Evolutionary conservation across 2,113 vertebrate genomes (phyloP).

Genomic region (Vidua macroura): DNA sequence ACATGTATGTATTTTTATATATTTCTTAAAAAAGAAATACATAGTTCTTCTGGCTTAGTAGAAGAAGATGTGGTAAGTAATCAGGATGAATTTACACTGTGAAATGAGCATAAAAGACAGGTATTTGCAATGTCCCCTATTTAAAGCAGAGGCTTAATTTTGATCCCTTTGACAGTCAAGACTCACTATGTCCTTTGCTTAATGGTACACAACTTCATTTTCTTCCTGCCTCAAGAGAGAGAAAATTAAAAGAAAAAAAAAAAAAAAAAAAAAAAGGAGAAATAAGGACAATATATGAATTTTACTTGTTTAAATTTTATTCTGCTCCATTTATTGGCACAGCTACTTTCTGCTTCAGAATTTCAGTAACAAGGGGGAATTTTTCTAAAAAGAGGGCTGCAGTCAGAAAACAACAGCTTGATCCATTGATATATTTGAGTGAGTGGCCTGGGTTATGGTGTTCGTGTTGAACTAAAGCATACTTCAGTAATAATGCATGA

Average conservation of each 20-base stretch:
- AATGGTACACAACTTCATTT: neutral
- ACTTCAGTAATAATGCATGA: neutral
- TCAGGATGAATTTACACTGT: neutral
- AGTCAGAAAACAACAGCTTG: neutral
- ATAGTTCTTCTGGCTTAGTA: neutral
- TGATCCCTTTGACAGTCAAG: neutral
- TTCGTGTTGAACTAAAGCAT: neutral
- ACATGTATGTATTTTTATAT: accelerated
- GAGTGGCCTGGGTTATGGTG: neutral
- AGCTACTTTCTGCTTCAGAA: neutral
- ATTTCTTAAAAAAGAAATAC: neutral
- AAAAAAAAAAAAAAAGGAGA: neutral
- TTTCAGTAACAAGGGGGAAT: neutral
- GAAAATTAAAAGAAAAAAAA: neutral
- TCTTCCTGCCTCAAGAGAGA: neutral
- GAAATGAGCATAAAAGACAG: neutral
- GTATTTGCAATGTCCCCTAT: neutral
- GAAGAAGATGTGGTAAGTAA: neutral
- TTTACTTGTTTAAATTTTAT: neutral
- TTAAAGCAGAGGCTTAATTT: neutral
- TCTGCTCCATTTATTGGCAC: neutral
- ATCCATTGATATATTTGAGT: neutral
- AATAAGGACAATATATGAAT: neutral
- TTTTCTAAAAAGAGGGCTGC: neutral
- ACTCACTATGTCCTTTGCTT: neutral